These are phyloP conservation scores for Rhombomys opimus DNA, from an alignment of 2,113 vertebrate genomes.

Conservation along the genomic window DNA sequence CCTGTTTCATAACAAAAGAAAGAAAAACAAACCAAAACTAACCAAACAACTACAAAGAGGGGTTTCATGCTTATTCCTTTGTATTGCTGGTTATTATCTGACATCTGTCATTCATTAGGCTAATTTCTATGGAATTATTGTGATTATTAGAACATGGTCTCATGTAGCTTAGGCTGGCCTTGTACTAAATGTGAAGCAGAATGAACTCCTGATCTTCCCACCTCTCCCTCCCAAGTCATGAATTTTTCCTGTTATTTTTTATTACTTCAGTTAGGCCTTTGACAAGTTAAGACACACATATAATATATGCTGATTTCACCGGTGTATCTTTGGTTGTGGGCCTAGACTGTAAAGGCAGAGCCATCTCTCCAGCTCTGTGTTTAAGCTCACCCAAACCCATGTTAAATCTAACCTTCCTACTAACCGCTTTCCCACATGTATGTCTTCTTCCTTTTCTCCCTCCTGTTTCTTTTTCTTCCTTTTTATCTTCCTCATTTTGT, in stretches of 20 bases:
- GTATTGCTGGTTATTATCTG: too few species aligned
- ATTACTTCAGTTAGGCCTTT: not conserved
- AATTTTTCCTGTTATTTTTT: not conserved
- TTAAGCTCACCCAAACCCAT: not conserved
- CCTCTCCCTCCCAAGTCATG: not conserved
- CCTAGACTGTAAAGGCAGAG: not conserved
- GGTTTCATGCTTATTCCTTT: not conserved
- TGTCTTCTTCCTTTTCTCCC: not conserved
- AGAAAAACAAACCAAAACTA: not conserved
- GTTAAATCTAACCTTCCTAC: not conserved
- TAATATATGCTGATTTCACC: not conserved
- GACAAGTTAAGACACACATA: not conserved
- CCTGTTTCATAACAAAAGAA: not conserved
- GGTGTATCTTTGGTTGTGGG: not conserved
- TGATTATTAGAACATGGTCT: too few species aligned
- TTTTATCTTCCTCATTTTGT: not conserved
- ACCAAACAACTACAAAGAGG: not conserved
- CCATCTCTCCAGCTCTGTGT: not conserved
- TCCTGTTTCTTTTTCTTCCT: not conserved
- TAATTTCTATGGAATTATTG: not conserved
- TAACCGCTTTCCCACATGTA: not conserved
- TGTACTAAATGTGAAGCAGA: not conserved
- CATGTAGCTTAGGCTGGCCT: not conserved
- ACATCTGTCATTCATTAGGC: too few species aligned
- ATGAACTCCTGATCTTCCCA: not conserved